These are phyloP conservation scores for Trissolcus basalis DNA, from an alignment of 1,140 invertebrate genomes.

Conservation along the genomic window DNA sequence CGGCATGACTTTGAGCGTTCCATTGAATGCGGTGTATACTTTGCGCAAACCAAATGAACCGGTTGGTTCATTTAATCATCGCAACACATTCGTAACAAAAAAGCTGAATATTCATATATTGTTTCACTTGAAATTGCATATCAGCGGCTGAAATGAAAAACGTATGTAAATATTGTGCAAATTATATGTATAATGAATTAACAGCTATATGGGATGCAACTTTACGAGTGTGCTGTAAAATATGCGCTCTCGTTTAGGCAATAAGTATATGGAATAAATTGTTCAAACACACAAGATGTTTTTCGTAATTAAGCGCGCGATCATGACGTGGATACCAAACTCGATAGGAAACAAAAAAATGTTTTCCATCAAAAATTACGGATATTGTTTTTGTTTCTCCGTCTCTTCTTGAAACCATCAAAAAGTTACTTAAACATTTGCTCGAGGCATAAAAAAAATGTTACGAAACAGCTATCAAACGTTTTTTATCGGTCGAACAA, in stretches of 20 bases:
- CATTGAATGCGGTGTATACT: conserved; percentile 30
- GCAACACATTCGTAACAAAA: conserved; percentile 39
- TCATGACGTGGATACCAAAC: too few species aligned
- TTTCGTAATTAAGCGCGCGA: too few species aligned
- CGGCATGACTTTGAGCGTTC: conserved; percentile 14
- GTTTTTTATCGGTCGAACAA: too few species aligned
- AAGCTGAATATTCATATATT: conserved; percentile 47
- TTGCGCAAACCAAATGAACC: conserved; percentile 32
- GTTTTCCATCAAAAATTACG: too few species aligned
- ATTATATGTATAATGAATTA: conserved; percentile 58
- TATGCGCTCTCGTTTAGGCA: conserved; percentile 15
- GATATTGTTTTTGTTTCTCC: too few species aligned
- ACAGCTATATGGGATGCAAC: conserved; percentile 44
- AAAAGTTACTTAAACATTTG: too few species aligned
- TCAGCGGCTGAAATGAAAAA: conserved; percentile 42
- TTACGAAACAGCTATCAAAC: too few species aligned
- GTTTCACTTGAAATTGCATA: conserved; percentile 25
- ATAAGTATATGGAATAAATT: conserved; percentile 32
- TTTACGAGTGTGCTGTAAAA: conserved; percentile 31
- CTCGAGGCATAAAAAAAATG: too few species aligned
- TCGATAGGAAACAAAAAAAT: too few species aligned
- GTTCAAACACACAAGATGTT: conserved; percentile 1
- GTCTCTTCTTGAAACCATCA: too few species aligned
- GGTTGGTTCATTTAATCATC: conserved; percentile 50
- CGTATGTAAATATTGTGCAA: conserved; percentile 48